Base-by-base conservation (phyloP, 2,888 invertebrate genomes). In the Caenorhabditis imperialis region DNA sequence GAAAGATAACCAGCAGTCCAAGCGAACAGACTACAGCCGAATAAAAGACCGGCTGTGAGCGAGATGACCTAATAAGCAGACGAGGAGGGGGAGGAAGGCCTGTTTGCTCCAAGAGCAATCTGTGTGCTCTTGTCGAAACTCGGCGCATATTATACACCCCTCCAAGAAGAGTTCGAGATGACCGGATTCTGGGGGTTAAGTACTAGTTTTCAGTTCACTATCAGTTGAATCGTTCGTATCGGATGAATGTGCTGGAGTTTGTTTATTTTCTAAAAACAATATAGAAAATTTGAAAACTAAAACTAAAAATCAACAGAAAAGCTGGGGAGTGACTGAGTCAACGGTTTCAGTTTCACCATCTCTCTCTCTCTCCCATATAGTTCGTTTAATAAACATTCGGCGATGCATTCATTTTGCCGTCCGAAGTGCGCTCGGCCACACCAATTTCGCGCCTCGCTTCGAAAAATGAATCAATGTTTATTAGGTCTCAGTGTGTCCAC, bases 271-370 rank as follows among this genome's bases (percentile, higher is more conserved):
- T n/a, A n/a, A n/a, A n/a, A n/a, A n/a, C n/a, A 27, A 4, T n/a
- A 14, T 22, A 25, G 16, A 27, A 47, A 47, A 30, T 30, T 30
- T 30, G 10, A 30, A 6, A 6, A 30, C 30, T 30, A 30, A 30
- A 30, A n/a, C n/a, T n/a, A n/a, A n/a, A 30, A 30, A 30, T 30
- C 30, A 30, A 30, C 6, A 30, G 10, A 7, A 30, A 30, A 30
- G 30, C 30, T n/a, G 30, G 22, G n/a, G 22, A 22, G 3, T 35
- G 38, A 38, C 51, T 51, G 51, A 51, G 38, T 51, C 51, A 51
- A 51, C 38, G 38, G 38, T 51, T 51, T 51, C 51, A 51, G 51
- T 51, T 51, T 51, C 51, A 37, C n/a, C n/a, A n/a, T n/a, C n/a
- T n/a, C n/a, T n/a, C n/a, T n/a, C n/a, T n/a, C n/a, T n/a, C n/a